Base-by-base conservation (phyloP, 2,888 invertebrate genomes). In the Amiota mariae region DNA sequence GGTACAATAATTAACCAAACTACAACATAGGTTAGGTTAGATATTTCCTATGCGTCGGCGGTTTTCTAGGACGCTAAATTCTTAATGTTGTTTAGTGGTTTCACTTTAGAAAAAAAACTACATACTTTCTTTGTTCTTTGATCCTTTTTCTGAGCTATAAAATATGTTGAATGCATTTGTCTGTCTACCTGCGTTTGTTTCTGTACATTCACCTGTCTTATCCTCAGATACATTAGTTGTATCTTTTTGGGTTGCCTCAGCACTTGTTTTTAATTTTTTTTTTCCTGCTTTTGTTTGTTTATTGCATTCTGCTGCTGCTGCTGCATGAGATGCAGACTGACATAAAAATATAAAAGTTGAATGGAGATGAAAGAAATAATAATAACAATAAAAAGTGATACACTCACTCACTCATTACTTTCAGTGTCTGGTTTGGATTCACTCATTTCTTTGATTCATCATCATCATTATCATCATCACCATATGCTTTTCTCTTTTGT, bases 201-300 rank as follows among this genome's bases (percentile, higher is more conserved):
- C 10, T 13, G 46, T n/a, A 63, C 63, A 46, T 15, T 15, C 54
- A 54, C 54, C 36, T 36, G 36, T 36, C 36, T 36, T 36, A 36
- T 36, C 36, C 36, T 36, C 2, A 36, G 36, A 36, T 36, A 36
- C 36, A 36, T 36, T 36, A 2, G 36, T 36, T 36, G 36, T 36
- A 36, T 36, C 36, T 36, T 36, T 36, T 36, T 36, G 6, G 36
- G 36, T 36, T 36, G 36, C 36, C 36, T 6, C 36, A 36, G 6
- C 36, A 59, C n/a, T 47, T 48, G 68, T 72, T 75, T 70, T 67
- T 56, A 57, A 72, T 64, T 57, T n/a, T 71, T 2, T 48, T 24
- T 24, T 24, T n/a, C n/a, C n/a, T n/a, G n/a, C 24, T 24, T 24
- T 36, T 36, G 36, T 36, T 36, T 36, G 36, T 36, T 36, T 36